A percentile compares a stretch with the other conserved stretches of the same genome.
These are phyloP conservation scores for Oreonectes daqikongensis DNA, from an alignment of 2,797 vertebrate genomes.

Conservation along the genomic window DNA sequence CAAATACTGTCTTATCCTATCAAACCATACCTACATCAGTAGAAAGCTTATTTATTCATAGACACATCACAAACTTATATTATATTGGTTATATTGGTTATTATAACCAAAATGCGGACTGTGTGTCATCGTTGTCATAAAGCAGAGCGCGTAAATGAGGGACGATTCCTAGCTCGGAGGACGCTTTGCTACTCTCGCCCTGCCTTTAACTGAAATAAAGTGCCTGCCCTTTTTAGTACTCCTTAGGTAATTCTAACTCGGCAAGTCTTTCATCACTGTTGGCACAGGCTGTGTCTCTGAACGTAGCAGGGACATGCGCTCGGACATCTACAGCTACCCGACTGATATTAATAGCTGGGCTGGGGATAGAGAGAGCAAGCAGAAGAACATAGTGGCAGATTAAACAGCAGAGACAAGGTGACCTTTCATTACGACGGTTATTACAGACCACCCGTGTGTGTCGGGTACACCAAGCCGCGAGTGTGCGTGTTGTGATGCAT, in stretches of 20 bases:
- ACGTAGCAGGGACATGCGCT: constrained; percentile 25
- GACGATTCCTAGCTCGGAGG: not conserved
- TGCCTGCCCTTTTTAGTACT: constrained; percentile 30
- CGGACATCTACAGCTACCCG: not conserved
- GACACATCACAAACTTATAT: too few relatives aligned
- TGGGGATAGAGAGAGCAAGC: constrained; percentile 24
- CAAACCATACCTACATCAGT: too few relatives aligned
- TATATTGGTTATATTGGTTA: too few relatives aligned
- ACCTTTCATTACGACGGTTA: constrained; percentile 53
- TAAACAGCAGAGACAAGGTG: constrained; percentile 56
- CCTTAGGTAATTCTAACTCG: constrained; percentile 30
- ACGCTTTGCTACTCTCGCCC: constrained; percentile 30
- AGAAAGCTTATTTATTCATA: too few relatives aligned
- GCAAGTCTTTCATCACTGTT: constrained; percentile 39
- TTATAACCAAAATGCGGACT: not conserved
- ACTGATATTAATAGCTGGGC: constrained; percentile 32
- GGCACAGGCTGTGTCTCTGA: constrained; percentile 30
- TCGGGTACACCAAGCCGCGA: constrained; percentile 8
- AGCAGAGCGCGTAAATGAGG: not conserved
- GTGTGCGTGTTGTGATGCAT: constrained; percentile 8
- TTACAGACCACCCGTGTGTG: constrained; percentile 40
- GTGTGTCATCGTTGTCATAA: not conserved
- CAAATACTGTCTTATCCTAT: too few relatives aligned
- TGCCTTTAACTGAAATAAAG: constrained; percentile 44
- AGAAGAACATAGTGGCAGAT: constrained; percentile 36